These are phyloP conservation scores for Liparis tanakae DNA, from an alignment of 2,797 vertebrate species.

Conservation along the genomic window DNA sequence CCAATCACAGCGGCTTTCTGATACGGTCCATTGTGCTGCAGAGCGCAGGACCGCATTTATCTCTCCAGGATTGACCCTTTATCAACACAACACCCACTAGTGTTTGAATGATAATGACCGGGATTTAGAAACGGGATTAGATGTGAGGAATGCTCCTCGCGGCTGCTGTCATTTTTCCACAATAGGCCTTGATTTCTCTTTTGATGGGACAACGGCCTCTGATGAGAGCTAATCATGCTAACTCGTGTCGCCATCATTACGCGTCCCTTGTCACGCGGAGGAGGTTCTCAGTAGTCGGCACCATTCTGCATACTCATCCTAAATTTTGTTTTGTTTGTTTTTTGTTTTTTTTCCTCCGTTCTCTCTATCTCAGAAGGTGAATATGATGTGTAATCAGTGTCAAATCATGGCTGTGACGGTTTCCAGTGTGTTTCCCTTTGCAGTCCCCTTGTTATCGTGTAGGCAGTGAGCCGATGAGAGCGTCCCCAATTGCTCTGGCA, in stretches of 20 bases:
- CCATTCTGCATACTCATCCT: conserved; percentile 9
- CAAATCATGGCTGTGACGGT: conserved; percentile 46
- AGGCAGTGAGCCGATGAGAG: conserved; percentile 47
- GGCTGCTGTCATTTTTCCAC: conserved; percentile 49
- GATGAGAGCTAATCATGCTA: conserved; percentile 65
- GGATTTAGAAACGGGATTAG: conserved; percentile 31
- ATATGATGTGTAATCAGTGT: conserved; percentile 33
- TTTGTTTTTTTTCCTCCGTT: conserved; percentile 11
- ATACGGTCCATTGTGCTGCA: conserved; percentile 10
- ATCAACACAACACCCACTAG: conserved; percentile 35
- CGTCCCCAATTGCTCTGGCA: conserved; percentile 61
- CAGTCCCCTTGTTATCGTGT: conserved; percentile 23
- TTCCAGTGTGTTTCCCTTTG: conserved; percentile 8
- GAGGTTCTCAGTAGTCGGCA: conserved; percentile 3
- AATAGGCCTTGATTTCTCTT: conserved; percentile 69
- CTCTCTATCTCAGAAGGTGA: not conserved
- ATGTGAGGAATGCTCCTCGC: conserved; percentile 23
- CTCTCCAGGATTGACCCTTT: conserved; percentile 23
- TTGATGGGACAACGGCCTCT: conserved; percentile 43
- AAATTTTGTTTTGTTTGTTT: conserved; percentile 3
- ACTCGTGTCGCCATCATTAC: conserved; percentile 49
- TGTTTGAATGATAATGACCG: conserved; percentile 44
- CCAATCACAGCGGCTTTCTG: conserved; percentile 27
- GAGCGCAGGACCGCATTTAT: conserved; percentile 24
- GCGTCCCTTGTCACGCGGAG: conserved; percentile 28